phyloP scores from a whole-genome alignment of 2,888 invertebrate species.

The Synergus gifuensis region DNA sequence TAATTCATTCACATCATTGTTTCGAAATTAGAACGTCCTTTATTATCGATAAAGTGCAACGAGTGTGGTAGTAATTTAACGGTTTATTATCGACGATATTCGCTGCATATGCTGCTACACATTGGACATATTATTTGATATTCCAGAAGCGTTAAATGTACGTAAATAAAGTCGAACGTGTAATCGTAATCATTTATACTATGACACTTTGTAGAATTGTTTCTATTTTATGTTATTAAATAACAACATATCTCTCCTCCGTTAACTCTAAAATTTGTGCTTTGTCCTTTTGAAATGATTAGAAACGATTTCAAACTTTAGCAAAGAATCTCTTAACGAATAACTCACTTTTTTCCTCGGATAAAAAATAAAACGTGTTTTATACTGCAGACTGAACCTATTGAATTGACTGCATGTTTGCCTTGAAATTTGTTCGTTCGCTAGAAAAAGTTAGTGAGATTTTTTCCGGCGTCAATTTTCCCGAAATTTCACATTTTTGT shows the following conservation, averaged over 20 bases:
- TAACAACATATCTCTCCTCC: not conserved
- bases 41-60: constrained; percentile 20
- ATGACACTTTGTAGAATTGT: not conserved
- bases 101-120: not conserved
- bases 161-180: not conserved
- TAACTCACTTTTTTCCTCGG: not conserved
- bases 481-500: constrained; percentile 6
- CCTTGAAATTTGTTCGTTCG: not conserved
- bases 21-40: constrained; percentile 25
- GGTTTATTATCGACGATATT: not conserved
- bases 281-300: not conserved
- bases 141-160: constrained; percentile 4
- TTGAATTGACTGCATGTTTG: not conserved
- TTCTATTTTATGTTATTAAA: not conserved
- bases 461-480: not conserved
- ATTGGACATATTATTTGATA: constrained; percentile 5
- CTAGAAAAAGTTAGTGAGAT: not conserved
- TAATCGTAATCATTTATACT: not conserved
- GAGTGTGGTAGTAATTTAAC: constrained; percentile 21
- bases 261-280: not conserved
- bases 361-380: not conserved
- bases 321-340: not conserved
- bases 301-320: not conserved
- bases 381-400: not conserved
- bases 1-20: constrained; percentile 33